These are phyloP conservation scores for Cnemophilus loriae DNA, from an alignment of 2,113 vertebrate genomes.

Conservation along the genomic window DNA sequence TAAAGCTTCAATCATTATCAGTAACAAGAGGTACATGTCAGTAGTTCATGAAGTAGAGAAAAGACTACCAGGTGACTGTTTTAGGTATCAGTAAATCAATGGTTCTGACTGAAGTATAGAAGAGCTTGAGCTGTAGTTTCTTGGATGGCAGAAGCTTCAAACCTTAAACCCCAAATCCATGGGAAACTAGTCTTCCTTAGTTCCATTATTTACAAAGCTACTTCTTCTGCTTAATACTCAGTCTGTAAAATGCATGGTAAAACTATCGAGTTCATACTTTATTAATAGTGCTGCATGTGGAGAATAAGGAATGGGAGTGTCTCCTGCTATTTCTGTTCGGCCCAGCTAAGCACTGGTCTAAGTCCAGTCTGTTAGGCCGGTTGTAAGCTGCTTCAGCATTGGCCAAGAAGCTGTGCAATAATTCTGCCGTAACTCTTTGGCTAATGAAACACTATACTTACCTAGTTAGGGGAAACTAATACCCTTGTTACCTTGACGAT, in stretches of 20 bases:
- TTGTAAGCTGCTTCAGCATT: not conserved
- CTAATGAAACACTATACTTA: not conserved
- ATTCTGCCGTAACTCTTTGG: not conserved
- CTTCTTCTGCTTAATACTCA: not conserved
- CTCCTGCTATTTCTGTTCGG: not conserved
- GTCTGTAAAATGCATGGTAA: not conserved
- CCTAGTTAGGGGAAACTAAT: not conserved
- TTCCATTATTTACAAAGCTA: not conserved
- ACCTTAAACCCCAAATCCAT: not conserved
- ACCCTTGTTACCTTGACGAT: not conserved
- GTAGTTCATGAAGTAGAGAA: not conserved
- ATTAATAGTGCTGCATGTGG: not conserved
- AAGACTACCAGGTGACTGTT: not conserved
- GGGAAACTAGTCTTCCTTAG: not conserved
- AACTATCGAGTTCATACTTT: not conserved
- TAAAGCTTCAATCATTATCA: not conserved
- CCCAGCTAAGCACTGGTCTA: not conserved
- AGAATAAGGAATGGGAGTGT: not conserved
- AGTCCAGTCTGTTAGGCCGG: not conserved
- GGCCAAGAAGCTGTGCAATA: not conserved
- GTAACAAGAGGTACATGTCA: not conserved
- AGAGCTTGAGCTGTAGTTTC: not conserved
- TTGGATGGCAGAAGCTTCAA: not conserved
- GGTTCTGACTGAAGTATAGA: not conserved
- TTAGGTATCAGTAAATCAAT: not conserved